A percentile compares a stretch with the other conserved stretches of the same genome.
Evolutionary conservation across 1,140 invertebrate genomes (phyloP).

Genomic region (Drosophila simulans): DNA sequence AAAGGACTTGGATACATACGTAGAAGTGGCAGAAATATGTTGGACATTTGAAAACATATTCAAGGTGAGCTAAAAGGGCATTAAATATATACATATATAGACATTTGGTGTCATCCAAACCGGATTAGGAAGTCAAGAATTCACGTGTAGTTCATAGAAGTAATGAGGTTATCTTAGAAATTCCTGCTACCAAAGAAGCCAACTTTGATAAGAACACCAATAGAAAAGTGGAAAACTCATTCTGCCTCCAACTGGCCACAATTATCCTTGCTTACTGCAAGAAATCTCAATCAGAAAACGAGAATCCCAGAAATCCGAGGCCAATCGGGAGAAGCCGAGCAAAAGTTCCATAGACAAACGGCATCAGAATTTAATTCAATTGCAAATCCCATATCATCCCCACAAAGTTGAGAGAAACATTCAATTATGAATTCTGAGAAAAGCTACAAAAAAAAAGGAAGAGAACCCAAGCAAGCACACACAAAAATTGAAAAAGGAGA

Average conservation of each 20-base stretch:
- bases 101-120: background rate
- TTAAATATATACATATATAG: background rate
- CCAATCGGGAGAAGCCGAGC: slow-evolving; percentile 10
- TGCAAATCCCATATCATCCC: slow-evolving; percentile 57
- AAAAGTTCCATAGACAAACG: slow-evolving; percentile 49
- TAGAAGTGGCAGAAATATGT: background rate
- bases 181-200: background rate
- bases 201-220: background rate
- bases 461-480: background rate
- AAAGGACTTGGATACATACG: background rate
- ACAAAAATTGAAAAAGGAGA: slow-evolving; percentile 10
- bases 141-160: background rate
- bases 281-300: slow-evolving; percentile 29
- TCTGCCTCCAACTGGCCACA: slow-evolving; percentile 16
- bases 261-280: slow-evolving; percentile 13
- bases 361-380: slow-evolving; percentile 56
- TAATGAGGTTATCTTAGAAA: background rate
- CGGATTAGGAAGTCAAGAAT: background rate
- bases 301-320: slow-evolving; percentile 1
- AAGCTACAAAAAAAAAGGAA: slow-evolving; percentile 31
- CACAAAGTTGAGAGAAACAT: slow-evolving; percentile 49
- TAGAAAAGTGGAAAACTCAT: background rate
- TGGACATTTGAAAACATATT: background rate
- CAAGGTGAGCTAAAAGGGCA: background rate
- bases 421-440: slow-evolving; percentile 58